These are phyloP conservation scores for Drosophila merina DNA, from an alignment of 2,888 invertebrate species.

Conservation along the genomic window DNA sequence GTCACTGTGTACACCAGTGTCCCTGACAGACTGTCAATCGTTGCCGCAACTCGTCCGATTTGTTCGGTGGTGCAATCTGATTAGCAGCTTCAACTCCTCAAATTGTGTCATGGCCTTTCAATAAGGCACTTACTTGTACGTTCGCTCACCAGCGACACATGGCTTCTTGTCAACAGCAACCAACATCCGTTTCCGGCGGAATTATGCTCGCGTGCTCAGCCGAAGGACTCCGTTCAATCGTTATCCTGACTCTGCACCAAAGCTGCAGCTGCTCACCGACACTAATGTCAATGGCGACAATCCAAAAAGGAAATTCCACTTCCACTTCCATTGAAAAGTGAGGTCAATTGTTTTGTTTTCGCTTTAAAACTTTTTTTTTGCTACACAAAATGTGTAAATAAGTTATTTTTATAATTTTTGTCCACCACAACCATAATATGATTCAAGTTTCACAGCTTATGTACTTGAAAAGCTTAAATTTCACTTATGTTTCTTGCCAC, in stretches of 20 bases:
- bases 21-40: not conserved
- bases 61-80: not conserved
- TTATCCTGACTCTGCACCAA: conserved; percentile 20
- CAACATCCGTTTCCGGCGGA: conserved; percentile 67
- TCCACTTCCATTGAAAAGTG: conserved; percentile 10
- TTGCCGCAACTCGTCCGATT: not conserved
- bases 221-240: conserved; percentile 19
- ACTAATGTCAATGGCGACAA: conserved; percentile 51
- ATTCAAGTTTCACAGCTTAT: not conserved
- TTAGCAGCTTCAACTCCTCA: not conserved
- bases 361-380: not conserved
- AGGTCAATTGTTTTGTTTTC: conserved; percentile 13
- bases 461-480: conserved; percentile 4
- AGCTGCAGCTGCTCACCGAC: conserved; percentile 56
- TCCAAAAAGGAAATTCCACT: conserved; percentile 12
- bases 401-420: not conserved
- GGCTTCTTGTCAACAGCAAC: conserved; percentile 35
- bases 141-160: conserved; percentile 22
- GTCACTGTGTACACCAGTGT: not conserved
- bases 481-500: conserved; percentile 4
- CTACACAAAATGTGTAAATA: not conserved
- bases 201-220: conserved; percentile 56
- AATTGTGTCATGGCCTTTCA: conserved; percentile 8
- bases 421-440: not conserved
- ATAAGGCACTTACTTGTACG: conserved; percentile 41